Evolutionary conservation across 2,113 vertebrate species (phyloP), one percentile per base, ranked within the genome.

Genomic region (Microcebus ravelobensis): DNA sequence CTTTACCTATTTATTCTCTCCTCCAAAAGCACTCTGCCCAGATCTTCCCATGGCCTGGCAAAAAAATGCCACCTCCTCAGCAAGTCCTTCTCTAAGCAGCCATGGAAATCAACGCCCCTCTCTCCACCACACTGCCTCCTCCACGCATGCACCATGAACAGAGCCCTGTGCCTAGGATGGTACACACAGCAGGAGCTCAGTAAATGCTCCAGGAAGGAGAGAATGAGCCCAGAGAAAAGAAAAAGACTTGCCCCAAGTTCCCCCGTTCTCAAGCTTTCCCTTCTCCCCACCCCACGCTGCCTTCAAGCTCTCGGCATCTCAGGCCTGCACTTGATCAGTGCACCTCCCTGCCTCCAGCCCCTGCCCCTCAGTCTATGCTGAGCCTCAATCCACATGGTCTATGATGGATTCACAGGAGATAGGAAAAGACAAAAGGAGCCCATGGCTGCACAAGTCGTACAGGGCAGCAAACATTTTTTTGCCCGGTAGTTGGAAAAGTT

Each of bases 121-220:
- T 27, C 18, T 36, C 48, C 9, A 39, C 29, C 39, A 3, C 23
- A 17, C 42, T 14, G 17, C 17, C 80, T 94, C 82, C 59, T 21
- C 42, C 86, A 34, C 2, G 8, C 0, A 13, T 0, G 0, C 61
- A 36, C 20, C 63, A 59, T 0, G 0, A 87, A 25, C 13, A 90
- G 55, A 92, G 55, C 52, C 48, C 57, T 3, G 1, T 2, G 10
- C 50, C 68, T 18, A 45, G 27, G 52, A 45, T 1, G 27, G 36
- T 8, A 31, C 83, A 50, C 17, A 34, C 55, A 21, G 70, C 3
- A 87, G 79, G 29, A 8, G 8, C 76, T 73, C 61, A 29, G 12
- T 34, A 7, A 34, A 1, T 27, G 21, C 48, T 87, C 77, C 39
- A 0, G 55, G 39, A 87, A 83, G 27, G 15, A 42, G 71, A 52